Base-by-base conservation (phyloP, 2,797 vertebrate genomes). In the Coreius guichenoti region DNA sequence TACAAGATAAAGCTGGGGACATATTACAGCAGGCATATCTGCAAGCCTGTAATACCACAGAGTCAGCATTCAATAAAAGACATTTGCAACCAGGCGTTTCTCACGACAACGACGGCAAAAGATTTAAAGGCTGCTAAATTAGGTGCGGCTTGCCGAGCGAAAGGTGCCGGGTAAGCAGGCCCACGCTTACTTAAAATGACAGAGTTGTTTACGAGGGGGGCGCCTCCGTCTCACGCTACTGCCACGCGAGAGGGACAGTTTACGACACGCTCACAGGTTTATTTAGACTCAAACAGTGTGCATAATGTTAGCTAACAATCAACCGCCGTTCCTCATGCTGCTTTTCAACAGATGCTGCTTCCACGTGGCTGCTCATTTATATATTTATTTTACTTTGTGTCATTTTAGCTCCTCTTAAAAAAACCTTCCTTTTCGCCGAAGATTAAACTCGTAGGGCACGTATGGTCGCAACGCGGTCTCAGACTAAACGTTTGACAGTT, bases 51-150 rank as follows among this genome's bases (percentile, higher is more conserved):
- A 96, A 96, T 95, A 96, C 93, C 89, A 95, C 94, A 92, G 95
- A 95, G 94, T 96, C 95, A 96, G 95, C 95, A 95, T 95, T 95
- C 95, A 96, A 95, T 95, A 95, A 96, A 96, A 96, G 94, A 96
- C 94, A 95, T 96, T 95, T 96, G 95, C 95, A 96, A 95, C 93
- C 94, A 92, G 94, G 95, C 95, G 93, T 94, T 95, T 95, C 95
- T 95, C 93, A 92, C 92, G 92, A 95, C 95, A 95, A 94, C 94
- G 94, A 91, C 94, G 91, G 93, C 87, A 81, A 93, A 93, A 96
- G 95, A 96, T 96, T 96, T 96, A 96, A 96, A 96, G 94, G 95
- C 94, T 93, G 93, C 95, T 95, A 96, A 96, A 96, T 96, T 95
- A 95, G 95, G 95, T 94, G 94, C 92, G 92, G 95, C 95, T 95